phyloP scores from a whole-genome alignment of 2,113 vertebrate genomes.

The Pedetes capensis region DNA sequence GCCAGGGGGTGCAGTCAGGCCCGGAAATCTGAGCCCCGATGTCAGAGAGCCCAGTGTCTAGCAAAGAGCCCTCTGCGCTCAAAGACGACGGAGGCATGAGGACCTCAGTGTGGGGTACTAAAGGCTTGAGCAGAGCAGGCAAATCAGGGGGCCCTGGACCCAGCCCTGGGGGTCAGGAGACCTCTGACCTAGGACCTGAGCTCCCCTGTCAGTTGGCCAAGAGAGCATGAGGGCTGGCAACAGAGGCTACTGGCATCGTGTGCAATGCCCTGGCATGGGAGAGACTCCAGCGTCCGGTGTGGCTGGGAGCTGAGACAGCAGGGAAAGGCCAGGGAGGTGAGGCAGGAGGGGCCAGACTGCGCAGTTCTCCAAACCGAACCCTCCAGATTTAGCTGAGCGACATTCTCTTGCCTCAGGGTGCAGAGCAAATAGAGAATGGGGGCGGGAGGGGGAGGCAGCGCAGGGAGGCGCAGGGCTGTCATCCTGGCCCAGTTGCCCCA shows the following conservation, averaged over 20 bases:
- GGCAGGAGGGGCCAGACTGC: not conserved
- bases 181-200: not conserved
- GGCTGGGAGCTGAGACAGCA: not conserved
- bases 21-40: no score
- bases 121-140: not conserved
- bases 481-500: not conserved
- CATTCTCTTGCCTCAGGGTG: not conserved
- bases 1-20: rapidly evolving
- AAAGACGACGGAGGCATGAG: not conserved
- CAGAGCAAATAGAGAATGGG: not conserved
- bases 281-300: no score
- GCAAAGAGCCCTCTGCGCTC: no score
- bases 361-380: no score
- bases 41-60: not conserved
- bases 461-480: no score
- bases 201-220: not conserved
- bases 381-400: not conserved
- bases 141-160: no score
- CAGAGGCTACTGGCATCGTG: rapidly evolving
- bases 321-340: not conserved
- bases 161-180: not conserved
- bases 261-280: not conserved
- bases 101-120: not conserved
- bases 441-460: no score
- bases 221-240: not conserved